These are phyloP conservation scores for Ferdinandea cuprea DNA, from an alignment of 2,888 invertebrate species.

Conservation along the genomic window DNA sequence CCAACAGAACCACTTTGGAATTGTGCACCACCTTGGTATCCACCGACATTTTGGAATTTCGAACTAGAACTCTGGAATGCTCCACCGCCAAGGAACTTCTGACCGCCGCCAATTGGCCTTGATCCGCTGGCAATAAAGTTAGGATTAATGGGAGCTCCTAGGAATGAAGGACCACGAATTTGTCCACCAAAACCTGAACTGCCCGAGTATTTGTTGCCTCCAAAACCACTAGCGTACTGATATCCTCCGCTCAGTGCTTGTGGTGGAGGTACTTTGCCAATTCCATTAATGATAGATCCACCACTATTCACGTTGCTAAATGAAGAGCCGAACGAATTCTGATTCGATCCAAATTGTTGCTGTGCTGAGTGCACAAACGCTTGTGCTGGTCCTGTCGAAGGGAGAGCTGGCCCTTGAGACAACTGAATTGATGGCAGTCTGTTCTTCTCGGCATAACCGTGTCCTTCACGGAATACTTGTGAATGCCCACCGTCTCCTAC, in stretches of 20 bases:
- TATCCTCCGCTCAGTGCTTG: conserved; percentile 47
- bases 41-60: conserved; percentile 74
- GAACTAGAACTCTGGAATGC: conserved; percentile 39
- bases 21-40: conserved; percentile 76
- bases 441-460: conserved; percentile 61
- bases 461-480: conserved; percentile 56
- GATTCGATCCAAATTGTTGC: conserved; percentile 40
- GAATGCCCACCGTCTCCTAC: conserved; percentile 69
- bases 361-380: conserved; percentile 48
- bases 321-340: conserved; percentile 48
- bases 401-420: conserved; percentile 42
- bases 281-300: conserved; percentile 55
- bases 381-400: conserved; percentile 45
- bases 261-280: conserved; percentile 62
- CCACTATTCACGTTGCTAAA: conserved; percentile 26
- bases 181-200: conserved; percentile 41
- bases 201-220: conserved; percentile 37
- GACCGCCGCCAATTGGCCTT: conserved; percentile 35
- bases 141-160: conserved; percentile 48
- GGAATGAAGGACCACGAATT: conserved; percentile 47
- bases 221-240: conserved; percentile 51
- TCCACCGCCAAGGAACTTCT: conserved; percentile 25
- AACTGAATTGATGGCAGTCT: conserved; percentile 32
- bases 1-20: conserved; percentile 1
- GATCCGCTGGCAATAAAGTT: conserved; percentile 54